These are phyloP conservation scores for Heteronetta atricapilla DNA, from an alignment of 2,113 vertebrate genomes.

Conservation along the genomic window DNA sequence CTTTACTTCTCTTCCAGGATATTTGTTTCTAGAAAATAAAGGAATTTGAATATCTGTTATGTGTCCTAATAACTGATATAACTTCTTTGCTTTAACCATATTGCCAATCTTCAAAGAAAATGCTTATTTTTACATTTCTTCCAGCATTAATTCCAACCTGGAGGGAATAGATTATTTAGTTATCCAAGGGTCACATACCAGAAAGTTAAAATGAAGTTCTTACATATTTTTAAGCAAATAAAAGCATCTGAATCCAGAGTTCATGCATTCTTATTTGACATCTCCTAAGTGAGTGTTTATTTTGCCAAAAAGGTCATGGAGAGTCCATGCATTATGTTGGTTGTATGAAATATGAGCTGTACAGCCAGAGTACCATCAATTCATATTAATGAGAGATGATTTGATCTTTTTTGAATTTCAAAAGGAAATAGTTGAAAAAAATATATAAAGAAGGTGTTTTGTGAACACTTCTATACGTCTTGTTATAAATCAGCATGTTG, in stretches of 20 bases:
- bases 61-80: not conserved
- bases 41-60: not conserved
- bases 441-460: not conserved
- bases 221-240: not conserved
- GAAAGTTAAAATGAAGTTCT: not conserved
- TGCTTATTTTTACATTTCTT: slow-evolving; percentile 6
- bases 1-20: not conserved
- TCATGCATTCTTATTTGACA: not conserved
- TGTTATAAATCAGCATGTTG: not conserved
- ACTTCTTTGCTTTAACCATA: not conserved
- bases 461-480: not conserved
- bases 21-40: not conserved
- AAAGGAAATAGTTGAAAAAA: not conserved
- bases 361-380: not conserved
- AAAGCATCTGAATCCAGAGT: not conserved
- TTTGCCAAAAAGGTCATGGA: not conserved
- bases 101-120: not conserved
- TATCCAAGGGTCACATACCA: not conserved
- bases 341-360: not conserved
- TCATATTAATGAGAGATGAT: not conserved
- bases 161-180: not conserved
- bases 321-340: not conserved
- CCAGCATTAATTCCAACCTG: not conserved
- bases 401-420: not conserved
- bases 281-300: not conserved